These are phyloP conservation scores for Spialia ferax DNA, from an alignment of 2,888 invertebrate genomes.

Conservation along the genomic window DNA sequence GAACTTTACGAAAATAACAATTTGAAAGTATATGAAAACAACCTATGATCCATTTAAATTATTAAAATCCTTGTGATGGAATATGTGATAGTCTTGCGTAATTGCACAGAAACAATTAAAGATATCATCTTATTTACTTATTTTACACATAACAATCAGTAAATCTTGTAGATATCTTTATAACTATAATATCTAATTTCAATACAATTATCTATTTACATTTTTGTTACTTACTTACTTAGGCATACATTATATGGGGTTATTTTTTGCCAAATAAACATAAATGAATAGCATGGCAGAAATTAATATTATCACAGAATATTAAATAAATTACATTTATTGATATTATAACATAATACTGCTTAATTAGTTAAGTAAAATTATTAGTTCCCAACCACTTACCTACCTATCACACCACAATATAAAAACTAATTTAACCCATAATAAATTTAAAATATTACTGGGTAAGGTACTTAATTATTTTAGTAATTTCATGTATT, in stretches of 20 bases:
- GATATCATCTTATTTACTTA: neutral
- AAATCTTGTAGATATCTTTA: constrained; percentile 10
- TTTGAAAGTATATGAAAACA: constrained; percentile 38
- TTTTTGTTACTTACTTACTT: neutral
- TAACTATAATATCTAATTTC: neutral
- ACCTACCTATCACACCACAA: neutral
- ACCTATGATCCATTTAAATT: constrained; percentile 21
- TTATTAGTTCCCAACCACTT: constrained; percentile 38
- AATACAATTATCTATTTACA: constrained; percentile 22
- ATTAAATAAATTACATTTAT: constrained; percentile 43
- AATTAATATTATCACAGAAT: constrained; percentile 52
- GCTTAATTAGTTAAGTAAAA: constrained; percentile 45
- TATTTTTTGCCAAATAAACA: constrained; percentile 21
- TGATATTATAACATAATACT: constrained; percentile 39
- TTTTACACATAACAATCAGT: neutral
- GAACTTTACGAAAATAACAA: constrained; percentile 7
- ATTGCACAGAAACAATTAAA: neutral
- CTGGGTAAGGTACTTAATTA: neutral
- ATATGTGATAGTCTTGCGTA: constrained; percentile 12
- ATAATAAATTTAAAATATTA: neutral
- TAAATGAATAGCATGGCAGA: constrained; percentile 44
- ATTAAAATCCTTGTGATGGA: constrained; percentile 13
- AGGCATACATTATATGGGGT: constrained; percentile 45
- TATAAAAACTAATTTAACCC: neutral
- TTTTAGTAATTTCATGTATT: neutral